Evolutionary conservation across 1,140 invertebrate species (phyloP).

Genomic region (Zaprionus gabonicus): DNA sequence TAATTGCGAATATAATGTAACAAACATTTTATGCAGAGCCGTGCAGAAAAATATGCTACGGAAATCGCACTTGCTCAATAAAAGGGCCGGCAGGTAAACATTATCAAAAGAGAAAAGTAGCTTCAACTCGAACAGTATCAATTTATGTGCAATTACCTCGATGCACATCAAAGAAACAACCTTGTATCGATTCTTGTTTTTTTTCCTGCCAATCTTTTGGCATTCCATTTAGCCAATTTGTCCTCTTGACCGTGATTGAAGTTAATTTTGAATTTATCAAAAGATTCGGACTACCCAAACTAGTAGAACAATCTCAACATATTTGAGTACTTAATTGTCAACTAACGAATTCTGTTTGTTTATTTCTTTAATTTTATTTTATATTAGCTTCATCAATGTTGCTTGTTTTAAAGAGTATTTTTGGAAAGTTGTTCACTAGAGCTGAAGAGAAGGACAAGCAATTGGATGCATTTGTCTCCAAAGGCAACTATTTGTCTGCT

Average conservation of each 20-base stretch:
- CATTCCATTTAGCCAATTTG: constrained; percentile 69
- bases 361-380: neutral
- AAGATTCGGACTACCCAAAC: neutral
- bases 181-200: neutral
- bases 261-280: neutral
- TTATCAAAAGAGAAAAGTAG: neutral
- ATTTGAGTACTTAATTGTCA: neutral
- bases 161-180: neutral
- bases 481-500: constrained; percentile 32
- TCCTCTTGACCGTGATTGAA: constrained; percentile 53
- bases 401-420: constrained; percentile 3
- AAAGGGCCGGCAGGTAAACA: neutral
- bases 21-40: constrained; percentile 21
- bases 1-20: constrained; percentile 49
- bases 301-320: neutral
- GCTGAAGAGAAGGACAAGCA: constrained; percentile 27
- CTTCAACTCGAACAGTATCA: neutral
- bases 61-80: constrained; percentile 26
- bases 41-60: constrained; percentile 18
- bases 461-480: constrained; percentile 63
- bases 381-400: constrained; percentile 29
- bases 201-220: constrained; percentile 40
- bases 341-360: neutral
- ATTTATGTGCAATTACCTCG: neutral
- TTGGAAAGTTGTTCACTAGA: constrained; percentile 23